These are phyloP conservation scores for Chlamydotis undulata DNA, from an alignment of 2,113 vertebrate species.

Conservation along the genomic window DNA sequence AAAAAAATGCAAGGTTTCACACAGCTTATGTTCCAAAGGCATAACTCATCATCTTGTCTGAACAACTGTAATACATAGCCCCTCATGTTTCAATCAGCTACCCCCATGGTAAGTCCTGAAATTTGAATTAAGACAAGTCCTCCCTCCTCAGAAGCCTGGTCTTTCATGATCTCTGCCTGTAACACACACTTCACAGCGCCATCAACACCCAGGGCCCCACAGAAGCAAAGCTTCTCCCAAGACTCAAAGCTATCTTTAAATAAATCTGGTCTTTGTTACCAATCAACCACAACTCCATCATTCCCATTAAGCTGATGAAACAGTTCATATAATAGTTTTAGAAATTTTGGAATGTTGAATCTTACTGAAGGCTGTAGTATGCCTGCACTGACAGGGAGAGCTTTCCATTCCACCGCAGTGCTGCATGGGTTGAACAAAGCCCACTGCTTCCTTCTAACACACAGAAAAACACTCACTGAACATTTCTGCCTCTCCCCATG, in stretches of 20 bases:
- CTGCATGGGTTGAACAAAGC: accelerated
- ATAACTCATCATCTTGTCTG: not conserved
- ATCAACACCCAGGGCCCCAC: not conserved
- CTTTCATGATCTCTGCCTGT: not conserved
- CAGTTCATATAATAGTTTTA: not conserved
- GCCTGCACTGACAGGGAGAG: not conserved
- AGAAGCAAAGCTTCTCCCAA: not conserved
- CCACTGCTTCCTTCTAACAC: not conserved
- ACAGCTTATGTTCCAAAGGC: not conserved
- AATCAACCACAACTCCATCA: not conserved
- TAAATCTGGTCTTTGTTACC: not conserved
- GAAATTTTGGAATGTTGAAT: not conserved
- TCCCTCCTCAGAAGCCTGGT: not conserved
- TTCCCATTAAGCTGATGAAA: not conserved
- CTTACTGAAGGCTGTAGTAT: not conserved
- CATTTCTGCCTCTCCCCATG: not conserved
- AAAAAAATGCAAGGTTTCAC: not conserved
- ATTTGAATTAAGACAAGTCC: not conserved
- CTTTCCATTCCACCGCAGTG: not conserved
- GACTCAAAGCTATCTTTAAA: not conserved
- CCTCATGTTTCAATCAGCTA: not conserved
- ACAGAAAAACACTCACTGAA: not conserved
- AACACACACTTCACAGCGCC: not conserved
- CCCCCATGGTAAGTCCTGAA: accelerated
- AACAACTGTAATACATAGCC: not conserved